Base-by-base conservation (phyloP, 2,797 vertebrate species). In the Galaxias olidus region DNA sequence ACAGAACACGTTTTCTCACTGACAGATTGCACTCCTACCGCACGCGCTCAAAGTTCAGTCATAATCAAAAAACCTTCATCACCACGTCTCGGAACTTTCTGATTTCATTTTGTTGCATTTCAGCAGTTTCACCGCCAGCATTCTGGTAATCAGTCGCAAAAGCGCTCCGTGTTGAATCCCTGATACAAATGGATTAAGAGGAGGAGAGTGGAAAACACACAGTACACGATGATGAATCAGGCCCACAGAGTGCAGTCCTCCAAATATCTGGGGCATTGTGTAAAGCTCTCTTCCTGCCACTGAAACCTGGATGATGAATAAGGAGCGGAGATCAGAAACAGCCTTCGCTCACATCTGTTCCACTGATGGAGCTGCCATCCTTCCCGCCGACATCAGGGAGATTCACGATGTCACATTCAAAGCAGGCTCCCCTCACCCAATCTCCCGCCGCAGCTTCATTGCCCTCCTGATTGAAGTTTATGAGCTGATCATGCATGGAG, bases 221-320 rank as follows among this genome's bases (percentile, higher is more conserved):
- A n/a, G n/a, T n/a, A n/a, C n/a, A 12, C 45, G 14, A 8, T 47
- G 57, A 60, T 50, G 40, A 63, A 55, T 62, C 20, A 63, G 43
- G 46, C 0, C 4, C 1, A 42, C 4, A 9, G n/a, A n/a, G 30
- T 30, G 30, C 6, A 11, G 51, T 4, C 44, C 40, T 58, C 20
- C 20, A 50, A 20, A 53, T 58, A 53, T 67, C 40, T 15, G 10
- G 2, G 20, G 42, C 15, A 49, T 30, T 44, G 59, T 62, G 54
- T 40, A 49, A 9, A 41, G 15, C 13, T 47, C 40, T 56, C 20
- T 45, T 46, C 57, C 51, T 62, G 44, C 50, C 40, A 12, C 46
- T 47, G 12, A 47, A 12, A 47, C 12, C 9, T 47, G 46, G 46
- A 47, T 47, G 11, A 47, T 47, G 46, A 47, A 47, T 47, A 47